Evolutionary conservation across 1,140 invertebrate genomes (phyloP).

Genomic region (Sinella curviseta): DNA sequence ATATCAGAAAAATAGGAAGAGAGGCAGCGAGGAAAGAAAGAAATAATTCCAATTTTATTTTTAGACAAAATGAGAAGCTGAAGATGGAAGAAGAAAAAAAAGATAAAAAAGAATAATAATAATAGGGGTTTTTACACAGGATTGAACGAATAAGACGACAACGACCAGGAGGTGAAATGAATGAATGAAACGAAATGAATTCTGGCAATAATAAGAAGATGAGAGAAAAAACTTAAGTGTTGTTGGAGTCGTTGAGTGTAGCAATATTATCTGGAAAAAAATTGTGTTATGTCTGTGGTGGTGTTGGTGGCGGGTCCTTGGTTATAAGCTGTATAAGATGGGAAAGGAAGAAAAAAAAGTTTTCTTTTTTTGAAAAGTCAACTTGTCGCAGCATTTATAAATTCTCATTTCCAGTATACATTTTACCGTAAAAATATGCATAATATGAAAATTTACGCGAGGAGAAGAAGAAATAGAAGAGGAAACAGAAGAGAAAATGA

Average conservation of each 20-base stretch:
- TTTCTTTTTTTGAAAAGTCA: slow-evolving; percentile 4
- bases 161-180: slow-evolving; percentile 2
- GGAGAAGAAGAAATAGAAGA: not conserved
- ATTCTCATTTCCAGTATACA: not conserved
- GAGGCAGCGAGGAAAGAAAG: not conserved
- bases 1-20: too few relatives aligned
- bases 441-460: slow-evolving; percentile 19
- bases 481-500: not conserved
- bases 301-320: not conserved
- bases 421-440: slow-evolving; percentile 20
- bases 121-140: not conserved
- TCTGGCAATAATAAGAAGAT: not conserved
- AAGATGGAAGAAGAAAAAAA: not conserved
- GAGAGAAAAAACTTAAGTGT: not conserved
- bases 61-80: not conserved
- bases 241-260: not conserved
- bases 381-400: slow-evolving; percentile 5
- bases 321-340: not conserved
- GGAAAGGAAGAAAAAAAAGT: slow-evolving; percentile 20
- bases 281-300: not conserved
- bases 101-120: not conserved
- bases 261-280: not conserved
- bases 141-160: not conserved
- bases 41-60: slow-evolving; percentile 23
- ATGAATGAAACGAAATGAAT: slow-evolving; percentile 5